A percentile compares a stretch with the other conserved stretches of the same genome.
Evolutionary conservation across 2,113 vertebrate genomes (phyloP).

Genomic region (Eupsittula cactorum): DNA sequence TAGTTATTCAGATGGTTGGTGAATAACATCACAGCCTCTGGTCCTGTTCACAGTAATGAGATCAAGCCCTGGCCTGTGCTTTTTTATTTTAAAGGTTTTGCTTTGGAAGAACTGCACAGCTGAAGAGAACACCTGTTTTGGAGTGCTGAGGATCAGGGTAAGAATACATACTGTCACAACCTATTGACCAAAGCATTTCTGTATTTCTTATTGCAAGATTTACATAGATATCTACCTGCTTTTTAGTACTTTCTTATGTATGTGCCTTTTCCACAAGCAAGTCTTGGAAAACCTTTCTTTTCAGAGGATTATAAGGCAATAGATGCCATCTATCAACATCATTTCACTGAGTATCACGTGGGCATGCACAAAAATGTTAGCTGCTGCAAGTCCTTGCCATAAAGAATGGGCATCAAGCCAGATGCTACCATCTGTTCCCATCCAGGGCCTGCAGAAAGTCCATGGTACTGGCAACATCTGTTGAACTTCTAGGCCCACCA

Average conservation of each 20-base stretch:
- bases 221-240: not conserved
- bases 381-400: not conserved
- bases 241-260: not conserved
- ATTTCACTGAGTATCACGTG: not conserved
- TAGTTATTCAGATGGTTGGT: slow-evolving; percentile 59
- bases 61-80: slow-evolving; percentile 23
- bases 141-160: not conserved
- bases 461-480: not conserved
- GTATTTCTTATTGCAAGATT: not conserved
- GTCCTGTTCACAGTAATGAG: slow-evolving; percentile 39
- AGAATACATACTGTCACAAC: not conserved
- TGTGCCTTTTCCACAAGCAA: not conserved
- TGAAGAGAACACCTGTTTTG: not conserved
- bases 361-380: not conserved
- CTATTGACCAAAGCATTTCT: not conserved
- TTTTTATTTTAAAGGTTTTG: slow-evolving; percentile 28
- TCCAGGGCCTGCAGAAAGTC: not conserved
- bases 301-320: not conserved
- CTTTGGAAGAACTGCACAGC: not conserved
- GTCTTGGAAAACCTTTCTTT: not conserved
- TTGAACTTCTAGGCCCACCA: not conserved
- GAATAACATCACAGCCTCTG: slow-evolving; percentile 53
- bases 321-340: not conserved
- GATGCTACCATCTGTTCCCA: not conserved
- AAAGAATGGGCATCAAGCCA: not conserved